Conservation (phyloP, 1,140 invertebrate genomes). For the Holotrichia oblita region DNA sequence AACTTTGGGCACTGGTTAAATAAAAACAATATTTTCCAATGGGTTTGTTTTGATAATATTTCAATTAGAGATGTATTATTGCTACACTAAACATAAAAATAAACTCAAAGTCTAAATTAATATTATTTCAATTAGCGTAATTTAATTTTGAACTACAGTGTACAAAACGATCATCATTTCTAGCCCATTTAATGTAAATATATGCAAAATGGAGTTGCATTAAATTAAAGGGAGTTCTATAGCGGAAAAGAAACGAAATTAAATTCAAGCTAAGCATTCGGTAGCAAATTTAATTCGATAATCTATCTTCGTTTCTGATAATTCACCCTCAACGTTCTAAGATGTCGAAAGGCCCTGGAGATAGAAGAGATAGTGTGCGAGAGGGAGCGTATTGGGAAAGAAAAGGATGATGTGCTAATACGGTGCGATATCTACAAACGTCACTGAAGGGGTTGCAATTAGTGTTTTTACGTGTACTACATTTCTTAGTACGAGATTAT, state of each 20-base stretch:
- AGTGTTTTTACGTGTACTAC: neutral
- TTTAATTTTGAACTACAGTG: neutral
- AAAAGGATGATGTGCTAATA: neutral
- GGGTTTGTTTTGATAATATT: no score
- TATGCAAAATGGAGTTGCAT: slow-evolving; percentile 16
- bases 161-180: slow-evolving; percentile 4
- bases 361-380: neutral
- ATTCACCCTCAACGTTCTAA: neutral
- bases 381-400: neutral
- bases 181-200: slow-evolving; percentile 8
- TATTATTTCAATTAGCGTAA: no score
- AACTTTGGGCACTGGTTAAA: no score
- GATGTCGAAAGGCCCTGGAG: neutral
- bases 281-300: slow-evolving; percentile 8
- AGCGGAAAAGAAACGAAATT: neutral
- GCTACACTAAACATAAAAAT: no score
- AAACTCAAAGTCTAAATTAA: no score
- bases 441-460: slow-evolving; percentile 2
- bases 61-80: no score
- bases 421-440: neutral
- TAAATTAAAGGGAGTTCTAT: neutral
- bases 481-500: neutral
- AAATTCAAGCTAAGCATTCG: slow-evolving; percentile 2
- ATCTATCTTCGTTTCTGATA: slow-evolving; percentile 17
- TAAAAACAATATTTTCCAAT: no score